Base-by-base conservation (phyloP, 1,140 invertebrate genomes). In the Ericerus pela region DNA sequence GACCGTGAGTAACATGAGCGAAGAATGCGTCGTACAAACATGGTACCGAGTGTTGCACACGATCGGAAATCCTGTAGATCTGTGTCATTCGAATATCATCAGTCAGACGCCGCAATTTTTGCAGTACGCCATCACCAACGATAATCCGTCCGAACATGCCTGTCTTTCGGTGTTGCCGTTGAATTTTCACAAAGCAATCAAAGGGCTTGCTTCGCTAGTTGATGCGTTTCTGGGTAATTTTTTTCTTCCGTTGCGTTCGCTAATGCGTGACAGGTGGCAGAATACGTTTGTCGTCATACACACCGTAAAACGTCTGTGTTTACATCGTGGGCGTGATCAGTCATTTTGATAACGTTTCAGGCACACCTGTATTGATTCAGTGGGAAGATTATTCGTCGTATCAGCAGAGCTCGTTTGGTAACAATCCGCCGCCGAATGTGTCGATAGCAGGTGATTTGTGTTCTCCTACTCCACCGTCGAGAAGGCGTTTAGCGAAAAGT, bases 1-100 rank as follows among this genome's bases (percentile, higher is more conserved):
- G 3, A 84, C 94, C 43, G 85, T 90, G 16, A 64, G 70, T 4
- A 82, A 81, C 36, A 94, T 96, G 84, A 78, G 78, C 20, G 79
- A 87, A 60, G 90, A 96, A 67, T 85, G 85, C 58, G 80, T 96
- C 14, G 83, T 87, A 31, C 92, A 96, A 73, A 84, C 84, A 64
- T 96, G 93, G 93, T 96, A 91, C 71, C 78, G 93, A 56, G 82
- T 96, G 63, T 70, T 96, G 31, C 88, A 95, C 62, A 88, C 85
- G 30, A 79, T 95, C 59, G 91, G 93, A 22, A 95, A 95, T 71
- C 94, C 94, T 0, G 87, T 92, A 0, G 90, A 93, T 63, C 73
- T 98, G 51, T 90, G 88, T 63, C 79, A 85, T 27, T 75, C 78
- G 3, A 68, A 72, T 47, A 69, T 76, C 14, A 80, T 85, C 54